Percentiles rank a stretch among this genome's conserved stretches.
phyloP scores from a whole-genome alignment of 2,888 invertebrate genomes.

The Neoscelio sp. region DNA sequence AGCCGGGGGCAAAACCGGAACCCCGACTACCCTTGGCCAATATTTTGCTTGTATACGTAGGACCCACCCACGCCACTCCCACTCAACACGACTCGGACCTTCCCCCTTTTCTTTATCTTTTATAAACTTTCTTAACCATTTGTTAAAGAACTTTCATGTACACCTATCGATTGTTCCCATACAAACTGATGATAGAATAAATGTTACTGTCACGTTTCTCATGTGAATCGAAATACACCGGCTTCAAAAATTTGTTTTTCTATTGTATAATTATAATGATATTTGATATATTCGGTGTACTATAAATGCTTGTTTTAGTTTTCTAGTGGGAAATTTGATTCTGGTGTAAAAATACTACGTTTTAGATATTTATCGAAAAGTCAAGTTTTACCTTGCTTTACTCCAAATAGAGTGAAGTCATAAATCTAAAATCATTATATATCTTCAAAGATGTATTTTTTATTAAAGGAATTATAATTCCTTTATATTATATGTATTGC shows the following conservation, averaged over 20 bases:
- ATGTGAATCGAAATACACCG: too few relatives aligned
- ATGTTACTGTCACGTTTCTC: background rate
- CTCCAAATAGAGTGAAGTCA: background rate
- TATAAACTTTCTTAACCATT: slow-evolving; percentile 55
- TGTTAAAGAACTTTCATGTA: slow-evolving; percentile 37
- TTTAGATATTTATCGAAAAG: background rate
- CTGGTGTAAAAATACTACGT: background rate
- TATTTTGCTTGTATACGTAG: slow-evolving; percentile 70
- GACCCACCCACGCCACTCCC: slow-evolving; percentile 82
- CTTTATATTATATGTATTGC: too few relatives aligned
- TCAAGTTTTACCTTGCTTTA: background rate
- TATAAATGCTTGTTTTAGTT: too few relatives aligned
- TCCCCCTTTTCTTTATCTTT: slow-evolving; percentile 66
- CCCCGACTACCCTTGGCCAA: slow-evolving; percentile 16
- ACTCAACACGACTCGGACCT: slow-evolving; percentile 73
- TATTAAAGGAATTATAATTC: too few relatives aligned
- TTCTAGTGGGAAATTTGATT: background rate
- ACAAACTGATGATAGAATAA: slow-evolving; percentile 44
- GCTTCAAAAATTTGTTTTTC: too few relatives aligned
- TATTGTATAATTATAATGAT: too few relatives aligned
- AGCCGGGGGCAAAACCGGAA: slow-evolving; percentile 32
- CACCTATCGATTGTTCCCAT: slow-evolving; percentile 36
- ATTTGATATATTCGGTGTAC: too few relatives aligned
- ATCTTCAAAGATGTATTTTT: background rate
- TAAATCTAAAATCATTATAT: background rate